Conservation (phyloP, 2,888 invertebrate genomes). For the Cacoxenus indagator region DNA sequence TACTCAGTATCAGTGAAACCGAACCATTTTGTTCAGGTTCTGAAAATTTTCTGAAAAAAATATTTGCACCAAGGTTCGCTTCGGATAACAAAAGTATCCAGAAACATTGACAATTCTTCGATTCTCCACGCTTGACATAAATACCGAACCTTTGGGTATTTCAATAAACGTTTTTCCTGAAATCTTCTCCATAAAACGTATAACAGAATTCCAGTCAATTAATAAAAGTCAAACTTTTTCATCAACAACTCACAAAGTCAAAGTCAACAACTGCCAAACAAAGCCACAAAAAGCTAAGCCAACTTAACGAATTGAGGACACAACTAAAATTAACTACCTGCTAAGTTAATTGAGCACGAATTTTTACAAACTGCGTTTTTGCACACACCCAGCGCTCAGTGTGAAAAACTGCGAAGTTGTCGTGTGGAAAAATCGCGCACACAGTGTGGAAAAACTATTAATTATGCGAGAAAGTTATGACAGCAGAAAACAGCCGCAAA, state of each 20-base stretch:
- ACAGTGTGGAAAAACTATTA: slow-evolving; percentile 53
- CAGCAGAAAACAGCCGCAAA: slow-evolving; percentile 66
- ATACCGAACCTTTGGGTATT: no score
- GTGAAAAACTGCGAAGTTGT: slow-evolving; percentile 1
- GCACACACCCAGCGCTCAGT: slow-evolving; percentile 25
- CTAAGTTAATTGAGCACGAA: slow-evolving; percentile 67
- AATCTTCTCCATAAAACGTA: no score
- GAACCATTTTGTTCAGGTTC: no score
- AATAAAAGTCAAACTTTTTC: slow-evolving; percentile 29
- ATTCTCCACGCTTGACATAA: no score
- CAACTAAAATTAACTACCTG: slow-evolving; percentile 68
- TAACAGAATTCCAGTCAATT: no score
- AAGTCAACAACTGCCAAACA: background rate
- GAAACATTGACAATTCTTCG: no score
- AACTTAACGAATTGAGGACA: slow-evolving; percentile 43
- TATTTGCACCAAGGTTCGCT: no score
- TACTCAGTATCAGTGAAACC: no score
- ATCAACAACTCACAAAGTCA: background rate
- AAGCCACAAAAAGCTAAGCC: no score
- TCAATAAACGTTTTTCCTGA: no score
- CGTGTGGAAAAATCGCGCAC: slow-evolving; percentile 41
- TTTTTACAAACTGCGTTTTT: slow-evolving; percentile 46
- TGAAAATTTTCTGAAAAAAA: no score
- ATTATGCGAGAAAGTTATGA: slow-evolving; percentile 66
- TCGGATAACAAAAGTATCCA: no score